A percentile compares a stretch with the other conserved stretches of the same genome.
Conservation (phyloP, 2,888 invertebrate species). For the Griposia aprilina region DNA sequence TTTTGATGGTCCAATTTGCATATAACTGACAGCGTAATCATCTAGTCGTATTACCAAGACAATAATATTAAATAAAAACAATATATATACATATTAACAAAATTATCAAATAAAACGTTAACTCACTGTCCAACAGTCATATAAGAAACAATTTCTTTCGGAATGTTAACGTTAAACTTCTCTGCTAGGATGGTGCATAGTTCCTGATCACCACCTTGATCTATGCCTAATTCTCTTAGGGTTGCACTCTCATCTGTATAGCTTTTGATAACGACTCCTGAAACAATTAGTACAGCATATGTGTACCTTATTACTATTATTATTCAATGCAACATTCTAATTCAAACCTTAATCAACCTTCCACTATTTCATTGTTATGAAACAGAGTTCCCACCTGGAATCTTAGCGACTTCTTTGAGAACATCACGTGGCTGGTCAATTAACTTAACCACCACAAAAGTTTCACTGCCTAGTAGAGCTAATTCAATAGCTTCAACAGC, state of each 20-base stretch:
- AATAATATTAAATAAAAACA: too few species aligned
- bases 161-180: slow-evolving; percentile 2
- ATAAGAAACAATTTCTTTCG: slow-evolving; percentile 6
- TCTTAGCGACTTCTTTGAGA: slow-evolving; percentile 8
- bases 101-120: not conserved
- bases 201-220: not conserved
- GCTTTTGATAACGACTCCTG: slow-evolving; percentile 1
- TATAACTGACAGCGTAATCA: too few species aligned
- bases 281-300: not conserved
- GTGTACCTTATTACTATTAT: not conserved
- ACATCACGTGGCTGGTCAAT: slow-evolving; percentile 2
- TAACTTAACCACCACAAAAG: not conserved
- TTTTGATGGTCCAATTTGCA: too few species aligned
- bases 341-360: not conserved
- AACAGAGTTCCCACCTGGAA: not conserved
- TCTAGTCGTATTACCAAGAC: too few species aligned
- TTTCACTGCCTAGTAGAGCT: slow-evolving; percentile 3
- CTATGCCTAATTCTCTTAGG: slow-evolving; percentile 11
- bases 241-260: slow-evolving; percentile 2
- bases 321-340: not conserved
- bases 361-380: not conserved
- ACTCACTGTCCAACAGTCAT: slow-evolving; percentile 20
- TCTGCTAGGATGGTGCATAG: slow-evolving; percentile 8
- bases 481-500: slow-evolving; percentile 14
- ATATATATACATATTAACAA: too few species aligned